Evolutionary conservation across 1,140 invertebrate genomes (phyloP), one percentile per base, ranked within the genome.

Genomic region (Hyles euphorbiae): DNA sequence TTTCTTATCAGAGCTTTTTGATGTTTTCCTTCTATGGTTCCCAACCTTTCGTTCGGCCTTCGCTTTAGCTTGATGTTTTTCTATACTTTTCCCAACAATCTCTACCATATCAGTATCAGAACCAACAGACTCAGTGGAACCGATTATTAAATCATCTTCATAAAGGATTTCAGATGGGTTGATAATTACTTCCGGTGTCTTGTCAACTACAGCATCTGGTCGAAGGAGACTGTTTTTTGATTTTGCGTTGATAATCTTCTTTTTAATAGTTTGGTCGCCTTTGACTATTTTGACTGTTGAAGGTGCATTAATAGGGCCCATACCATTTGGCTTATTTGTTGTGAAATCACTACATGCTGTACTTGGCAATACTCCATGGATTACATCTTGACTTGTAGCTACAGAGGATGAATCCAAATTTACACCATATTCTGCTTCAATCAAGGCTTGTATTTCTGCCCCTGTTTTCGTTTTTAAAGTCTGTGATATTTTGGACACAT

Each of bases 391-490:
- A 22, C 22, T 40, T 40, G 36, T 40, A 5, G 36, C 1, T 8
- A 40, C 36, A 1, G 22, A 22, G 22, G 22, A 22, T 22, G 22
- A 22, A 22, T 40, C 36, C 10, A 89, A 67, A 11, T 81, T 66
- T 4, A 88, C 75, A 45, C 87, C 89, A 74, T 82, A 74, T 58
- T 90, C 89, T 32, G 84, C 84, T 63, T 89, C 87, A 54, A 89
- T 87, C 57, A 89, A 72, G 40, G 83, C 75, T 63, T 85, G 82
- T 11, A 94, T 92, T 87, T 94, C 93, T 56, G 90, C 76, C 63
- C 88, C 81, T 45, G 89, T 91, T 77, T 93, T 92, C 5, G 91
- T 91, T 74, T 92, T 93, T 59, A 94, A 89, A 64, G 91, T 90
- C 76, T 92, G 89, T 51, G 93, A 90, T 66, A 94, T 90, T 72